Evolutionary conservation across 2,888 invertebrate genomes (phyloP).

Genomic region (Mythimna albipuncta): DNA sequence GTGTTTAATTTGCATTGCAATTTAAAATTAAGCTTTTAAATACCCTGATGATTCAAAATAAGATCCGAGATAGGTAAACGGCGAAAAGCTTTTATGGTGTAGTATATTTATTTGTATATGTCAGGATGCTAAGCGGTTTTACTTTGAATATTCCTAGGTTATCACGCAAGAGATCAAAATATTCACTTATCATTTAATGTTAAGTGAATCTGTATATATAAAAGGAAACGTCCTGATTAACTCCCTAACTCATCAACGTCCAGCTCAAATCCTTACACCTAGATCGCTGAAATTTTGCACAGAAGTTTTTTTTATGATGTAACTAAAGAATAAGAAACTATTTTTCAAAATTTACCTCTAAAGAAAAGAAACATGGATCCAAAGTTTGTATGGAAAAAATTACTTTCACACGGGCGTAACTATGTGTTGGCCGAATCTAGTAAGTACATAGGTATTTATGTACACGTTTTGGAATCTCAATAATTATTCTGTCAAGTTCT

Average conservation of each 20-base stretch:
- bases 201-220: no score
- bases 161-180: not conserved
- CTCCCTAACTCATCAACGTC: not conserved
- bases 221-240: no score
- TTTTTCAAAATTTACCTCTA: no score
- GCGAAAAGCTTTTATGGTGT: conserved; percentile 1
- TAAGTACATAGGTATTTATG: no score
- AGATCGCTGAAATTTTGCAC: no score
- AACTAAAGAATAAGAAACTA: no score
- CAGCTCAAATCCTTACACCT: no score
- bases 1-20: conserved; percentile 42
- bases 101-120: not conserved
- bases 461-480: not conserved
- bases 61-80: conserved; percentile 34
- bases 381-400: no score
- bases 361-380: no score
- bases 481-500: not conserved
- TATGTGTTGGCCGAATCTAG: no score
- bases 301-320: no score
- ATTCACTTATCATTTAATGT: not conserved
- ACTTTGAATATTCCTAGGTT: not conserved
- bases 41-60: conserved; percentile 28
- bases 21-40: conserved; percentile 48
- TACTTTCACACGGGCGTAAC: no score
- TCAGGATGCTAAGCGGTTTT: conserved; percentile 8